Percentiles rank a stretch among this genome's conserved stretches.
Evolutionary conservation across 2,113 vertebrate genomes (phyloP).

Genomic region (Plecturocebus donacophilus): DNA sequence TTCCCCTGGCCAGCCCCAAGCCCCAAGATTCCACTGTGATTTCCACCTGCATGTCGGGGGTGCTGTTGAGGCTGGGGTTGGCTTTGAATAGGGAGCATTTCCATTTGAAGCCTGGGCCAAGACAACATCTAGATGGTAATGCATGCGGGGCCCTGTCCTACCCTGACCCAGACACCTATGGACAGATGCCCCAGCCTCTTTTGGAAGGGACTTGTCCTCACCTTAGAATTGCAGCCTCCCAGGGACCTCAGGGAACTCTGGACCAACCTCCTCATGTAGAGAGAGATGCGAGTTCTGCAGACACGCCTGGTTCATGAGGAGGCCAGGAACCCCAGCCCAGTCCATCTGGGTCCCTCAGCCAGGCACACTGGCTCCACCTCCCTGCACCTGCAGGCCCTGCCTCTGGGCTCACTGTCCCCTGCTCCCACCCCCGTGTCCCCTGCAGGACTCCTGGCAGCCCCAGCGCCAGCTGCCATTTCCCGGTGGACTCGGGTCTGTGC

Average conservation of each 20-base stretch:
- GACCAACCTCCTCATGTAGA: fast-evolving
- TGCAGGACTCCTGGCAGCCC: neutral
- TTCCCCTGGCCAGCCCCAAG: fast-evolving
- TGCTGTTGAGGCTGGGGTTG: fast-evolving
- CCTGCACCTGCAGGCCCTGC: neutral
- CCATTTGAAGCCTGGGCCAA: neutral
- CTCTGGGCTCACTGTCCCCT: fast-evolving
- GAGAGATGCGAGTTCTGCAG: neutral
- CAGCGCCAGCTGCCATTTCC: fast-evolving
- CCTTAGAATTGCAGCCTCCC: neutral
- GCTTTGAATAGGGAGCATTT: neutral
- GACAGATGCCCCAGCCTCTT: neutral
- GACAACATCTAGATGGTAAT: fast-evolving
- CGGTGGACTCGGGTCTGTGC: fast-evolving
- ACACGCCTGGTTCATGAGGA: too few species aligned
- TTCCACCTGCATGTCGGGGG: fast-evolving
- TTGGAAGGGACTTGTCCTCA: neutral
- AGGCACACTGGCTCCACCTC: fast-evolving
- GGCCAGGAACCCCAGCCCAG: neutral
- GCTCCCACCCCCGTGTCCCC: fast-evolving
- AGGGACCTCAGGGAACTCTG: fast-evolving
- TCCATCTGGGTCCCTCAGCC: neutral
- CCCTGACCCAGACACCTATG: neutral
- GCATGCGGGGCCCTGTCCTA: fast-evolving
- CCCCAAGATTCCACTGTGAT: neutral